Evolutionary conservation across 2,888 invertebrate species (phyloP).

Genomic region (Caenorhabditis sp.): DNA sequence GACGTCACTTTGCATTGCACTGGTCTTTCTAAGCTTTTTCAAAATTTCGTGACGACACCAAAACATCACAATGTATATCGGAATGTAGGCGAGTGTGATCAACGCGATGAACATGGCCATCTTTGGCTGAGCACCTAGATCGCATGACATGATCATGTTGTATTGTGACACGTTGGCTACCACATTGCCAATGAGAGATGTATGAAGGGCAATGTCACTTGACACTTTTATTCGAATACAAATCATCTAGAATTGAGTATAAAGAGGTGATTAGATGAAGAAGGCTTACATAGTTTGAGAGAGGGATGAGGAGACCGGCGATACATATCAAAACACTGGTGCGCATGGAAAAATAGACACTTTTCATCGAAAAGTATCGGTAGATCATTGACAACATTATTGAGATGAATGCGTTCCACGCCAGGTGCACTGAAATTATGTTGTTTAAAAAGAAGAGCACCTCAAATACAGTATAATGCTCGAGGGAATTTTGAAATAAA

Average conservation of each 20-base stretch:
- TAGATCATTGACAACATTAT: slow-evolving; percentile 41
- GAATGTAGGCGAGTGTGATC: slow-evolving; percentile 11
- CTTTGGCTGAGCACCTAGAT: slow-evolving; percentile 21
- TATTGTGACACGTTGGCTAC: slow-evolving; percentile 21
- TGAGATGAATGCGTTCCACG: slow-evolving; percentile 12
- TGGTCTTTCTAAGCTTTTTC: slow-evolving; percentile 21
- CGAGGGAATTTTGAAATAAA: too few species aligned
- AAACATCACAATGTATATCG: slow-evolving; percentile 34
- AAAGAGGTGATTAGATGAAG: too few species aligned
- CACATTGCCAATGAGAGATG: slow-evolving; percentile 8
- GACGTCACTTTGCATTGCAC: slow-evolving; percentile 21
- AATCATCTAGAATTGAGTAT: slow-evolving; percentile 8
- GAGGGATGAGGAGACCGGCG: slow-evolving; percentile 19
- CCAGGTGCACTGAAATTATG: slow-evolving; percentile 4
- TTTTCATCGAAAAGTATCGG: slow-evolving; percentile 26
- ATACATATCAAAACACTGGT: slow-evolving; percentile 18
- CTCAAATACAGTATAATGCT: too few species aligned
- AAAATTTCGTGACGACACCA: slow-evolving; percentile 33
- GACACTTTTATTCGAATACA: slow-evolving; percentile 12
- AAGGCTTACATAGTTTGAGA: background rate
- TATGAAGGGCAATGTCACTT: slow-evolving; percentile 4
- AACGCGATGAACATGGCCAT: slow-evolving; percentile 21
- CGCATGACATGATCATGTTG: slow-evolving; percentile 28
- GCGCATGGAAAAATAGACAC: slow-evolving; percentile 10
- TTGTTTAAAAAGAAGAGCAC: too few species aligned